Percentiles rank a stretch among this genome's conserved stretches.
phyloP scores from a whole-genome alignment of 2,113 vertebrate genomes.

The Aegotheles bennettii region DNA sequence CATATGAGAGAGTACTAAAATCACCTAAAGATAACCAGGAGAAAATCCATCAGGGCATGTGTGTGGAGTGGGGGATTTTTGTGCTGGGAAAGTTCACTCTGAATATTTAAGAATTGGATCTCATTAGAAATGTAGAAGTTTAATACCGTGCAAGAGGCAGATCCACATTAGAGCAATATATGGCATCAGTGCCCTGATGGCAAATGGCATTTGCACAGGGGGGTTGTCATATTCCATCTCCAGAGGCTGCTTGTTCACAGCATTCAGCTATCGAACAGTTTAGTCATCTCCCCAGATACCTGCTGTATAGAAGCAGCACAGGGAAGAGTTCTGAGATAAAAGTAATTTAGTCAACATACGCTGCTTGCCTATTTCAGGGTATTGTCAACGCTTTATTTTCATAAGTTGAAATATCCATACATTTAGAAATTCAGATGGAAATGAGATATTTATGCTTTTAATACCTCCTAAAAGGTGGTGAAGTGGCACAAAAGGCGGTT shows the following conservation, averaged over 20 bases:
- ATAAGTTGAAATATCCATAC: neutral
- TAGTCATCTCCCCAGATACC: neutral
- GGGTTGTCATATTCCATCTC: neutral
- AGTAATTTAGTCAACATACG: neutral
- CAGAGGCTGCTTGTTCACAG: neutral
- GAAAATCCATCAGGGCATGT: neutral
- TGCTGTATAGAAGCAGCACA: neutral
- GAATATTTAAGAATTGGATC: neutral
- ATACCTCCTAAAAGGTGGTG: neutral
- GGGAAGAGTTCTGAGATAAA: neutral
- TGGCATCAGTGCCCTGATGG: neutral
- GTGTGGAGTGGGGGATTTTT: neutral
- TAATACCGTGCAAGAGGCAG: neutral
- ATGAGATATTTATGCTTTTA: neutral
- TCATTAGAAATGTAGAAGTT: neutral
- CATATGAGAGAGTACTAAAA: neutral
- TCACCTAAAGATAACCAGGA: neutral
- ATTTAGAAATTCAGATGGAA: neutral
- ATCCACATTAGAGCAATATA: accelerated
- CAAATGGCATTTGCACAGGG: neutral
- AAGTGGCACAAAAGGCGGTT: neutral
- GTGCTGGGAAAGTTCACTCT: neutral
- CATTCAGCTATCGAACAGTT: neutral
- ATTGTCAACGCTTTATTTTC: neutral
- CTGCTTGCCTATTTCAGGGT: neutral